Percentiles rank a stretch among this genome's conserved stretches.
phyloP scores from a whole-genome alignment of 1,140 invertebrate genomes.

The Meloidogyne exigua region DNA sequence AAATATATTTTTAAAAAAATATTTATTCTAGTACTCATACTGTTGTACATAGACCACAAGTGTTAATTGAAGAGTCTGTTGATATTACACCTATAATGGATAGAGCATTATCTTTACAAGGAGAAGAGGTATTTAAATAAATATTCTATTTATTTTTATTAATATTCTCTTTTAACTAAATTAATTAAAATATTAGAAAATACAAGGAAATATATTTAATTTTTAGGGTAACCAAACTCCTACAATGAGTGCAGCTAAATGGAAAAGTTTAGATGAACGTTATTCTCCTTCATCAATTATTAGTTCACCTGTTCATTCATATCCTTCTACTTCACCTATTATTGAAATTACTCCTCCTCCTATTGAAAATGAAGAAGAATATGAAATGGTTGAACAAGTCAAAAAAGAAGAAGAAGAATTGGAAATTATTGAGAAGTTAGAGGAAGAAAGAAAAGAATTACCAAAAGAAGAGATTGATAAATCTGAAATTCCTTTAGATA shows the following conservation, averaged over 20 bases:
- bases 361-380: conserved; percentile 11
- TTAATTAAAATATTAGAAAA: no score
- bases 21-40: conserved; percentile 16
- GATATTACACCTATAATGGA: background rate
- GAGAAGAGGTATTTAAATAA: background rate
- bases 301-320: background rate
- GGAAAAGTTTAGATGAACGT: conserved; percentile 25
- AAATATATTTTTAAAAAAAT: background rate
- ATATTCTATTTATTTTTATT: background rate
- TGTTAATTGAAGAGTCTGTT: conserved; percentile 14
- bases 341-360: conserved; percentile 25
- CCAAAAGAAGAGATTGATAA: background rate
- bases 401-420: background rate
- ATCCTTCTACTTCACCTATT: conserved; percentile 13
- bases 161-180: no score
- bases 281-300: background rate
- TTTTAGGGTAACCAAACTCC: background rate
- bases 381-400: background rate
- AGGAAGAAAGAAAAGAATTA: background rate
- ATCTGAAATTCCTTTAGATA: background rate
- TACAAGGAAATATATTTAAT: no score
- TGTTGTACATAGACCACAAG: conserved; percentile 13
- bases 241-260: conserved; percentile 8
- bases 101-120: conserved; percentile 8
- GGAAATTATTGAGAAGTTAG: background rate